Conservation (phyloP, 2,113 vertebrate species). For the Penelope pileata region DNA sequence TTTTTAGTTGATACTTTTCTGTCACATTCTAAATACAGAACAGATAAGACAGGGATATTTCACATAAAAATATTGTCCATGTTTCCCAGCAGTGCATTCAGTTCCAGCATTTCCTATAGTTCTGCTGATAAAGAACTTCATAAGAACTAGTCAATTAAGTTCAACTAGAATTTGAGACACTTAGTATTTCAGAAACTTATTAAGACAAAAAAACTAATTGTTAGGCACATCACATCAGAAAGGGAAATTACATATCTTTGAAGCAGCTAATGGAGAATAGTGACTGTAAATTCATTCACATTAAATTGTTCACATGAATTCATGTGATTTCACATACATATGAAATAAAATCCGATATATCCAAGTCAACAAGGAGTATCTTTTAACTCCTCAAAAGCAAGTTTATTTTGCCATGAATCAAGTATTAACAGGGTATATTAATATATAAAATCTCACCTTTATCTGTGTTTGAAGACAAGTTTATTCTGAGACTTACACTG, state of each 20-base stretch:
- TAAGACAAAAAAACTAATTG: background rate
- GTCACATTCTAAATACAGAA: background rate
- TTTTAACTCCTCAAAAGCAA: background rate
- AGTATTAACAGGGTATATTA: background rate
- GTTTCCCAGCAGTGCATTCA: background rate
- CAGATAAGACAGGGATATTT: background rate
- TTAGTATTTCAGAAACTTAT: background rate
- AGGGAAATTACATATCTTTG: background rate
- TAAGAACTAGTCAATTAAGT: background rate
- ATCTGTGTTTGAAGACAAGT: background rate
- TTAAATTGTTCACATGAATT: background rate
- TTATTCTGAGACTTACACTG: background rate
- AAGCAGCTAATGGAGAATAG: background rate
- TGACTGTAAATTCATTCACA: background rate
- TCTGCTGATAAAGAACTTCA: background rate
- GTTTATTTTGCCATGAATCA: background rate
- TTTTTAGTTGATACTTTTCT: background rate
- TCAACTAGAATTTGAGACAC: background rate
- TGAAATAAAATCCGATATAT: background rate
- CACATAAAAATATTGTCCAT: background rate
- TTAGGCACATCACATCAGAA: background rate
- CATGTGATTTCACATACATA: background rate
- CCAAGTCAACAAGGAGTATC: background rate
- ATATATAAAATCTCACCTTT: rapidly evolving
- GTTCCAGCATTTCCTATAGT: background rate